Conservation (phyloP, 2,113 vertebrate species). For the Etheostoma spectabile region DNA sequence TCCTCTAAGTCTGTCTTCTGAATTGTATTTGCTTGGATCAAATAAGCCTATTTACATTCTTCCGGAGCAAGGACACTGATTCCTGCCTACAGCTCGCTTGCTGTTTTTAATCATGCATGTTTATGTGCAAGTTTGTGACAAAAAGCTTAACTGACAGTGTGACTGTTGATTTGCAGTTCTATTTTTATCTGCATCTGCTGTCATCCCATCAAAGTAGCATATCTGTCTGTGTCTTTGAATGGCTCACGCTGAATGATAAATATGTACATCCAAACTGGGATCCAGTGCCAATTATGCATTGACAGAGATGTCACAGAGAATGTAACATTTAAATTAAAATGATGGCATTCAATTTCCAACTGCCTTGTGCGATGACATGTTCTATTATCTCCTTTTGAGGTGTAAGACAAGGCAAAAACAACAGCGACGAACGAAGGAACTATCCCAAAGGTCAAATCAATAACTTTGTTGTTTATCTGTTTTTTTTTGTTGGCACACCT, state of each 20-base stretch:
- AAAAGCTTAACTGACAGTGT: constrained; percentile 76
- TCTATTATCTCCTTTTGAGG: constrained; percentile 62
- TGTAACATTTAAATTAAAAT: constrained; percentile 80
- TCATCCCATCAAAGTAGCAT: constrained; percentile 77
- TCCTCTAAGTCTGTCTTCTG: constrained; percentile 25
- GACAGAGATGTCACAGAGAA: constrained; percentile 72
- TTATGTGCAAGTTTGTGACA: constrained; percentile 77
- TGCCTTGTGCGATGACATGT: constrained; percentile 69
- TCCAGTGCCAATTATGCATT: constrained; percentile 80
- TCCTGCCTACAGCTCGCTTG: constrained; percentile 65
- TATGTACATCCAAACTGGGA: constrained; percentile 75
- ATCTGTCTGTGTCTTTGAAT: constrained; percentile 73
- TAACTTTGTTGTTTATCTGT: constrained; percentile 59
- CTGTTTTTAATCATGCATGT: constrained; percentile 76
- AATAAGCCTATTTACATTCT: constrained; percentile 58
- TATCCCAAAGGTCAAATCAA: constrained; percentile 74
- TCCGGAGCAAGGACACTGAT: constrained; percentile 53
- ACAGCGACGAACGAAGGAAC: constrained; percentile 55
- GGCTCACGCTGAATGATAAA: constrained; percentile 78
- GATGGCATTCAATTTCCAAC: constrained; percentile 76
- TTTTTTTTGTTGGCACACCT: constrained; percentile 47
- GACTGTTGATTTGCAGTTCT: constrained; percentile 76
- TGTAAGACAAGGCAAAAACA: constrained; percentile 71
- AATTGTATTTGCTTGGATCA: constrained; percentile 41
- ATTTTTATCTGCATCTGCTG: constrained; percentile 63